Evolutionary conservation across 2,888 invertebrate genomes (phyloP).

Genomic region (Tethea ocularis): DNA sequence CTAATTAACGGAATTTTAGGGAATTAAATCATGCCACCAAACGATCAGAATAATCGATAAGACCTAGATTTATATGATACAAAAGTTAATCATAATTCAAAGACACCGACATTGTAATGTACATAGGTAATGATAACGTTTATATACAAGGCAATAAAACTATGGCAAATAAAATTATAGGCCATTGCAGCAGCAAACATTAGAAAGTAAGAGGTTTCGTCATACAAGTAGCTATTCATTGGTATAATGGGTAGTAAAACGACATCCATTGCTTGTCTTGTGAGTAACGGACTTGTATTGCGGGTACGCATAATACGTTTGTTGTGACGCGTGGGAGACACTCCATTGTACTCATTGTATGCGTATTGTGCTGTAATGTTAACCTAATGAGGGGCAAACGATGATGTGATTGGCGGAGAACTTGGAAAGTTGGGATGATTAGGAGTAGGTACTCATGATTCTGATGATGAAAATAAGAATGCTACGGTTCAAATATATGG

Average conservation of each 20-base stretch:
- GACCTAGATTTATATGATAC: neutral
- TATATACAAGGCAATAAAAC: conserved; percentile 41
- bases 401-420: neutral
- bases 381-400: conserved; percentile 20
- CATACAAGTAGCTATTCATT: conserved; percentile 66
- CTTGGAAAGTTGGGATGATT: neutral
- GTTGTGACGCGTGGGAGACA: conserved; percentile 62
- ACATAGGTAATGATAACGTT: conserved; percentile 20
- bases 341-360: conserved; percentile 51
- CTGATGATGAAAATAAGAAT: too few relatives aligned
- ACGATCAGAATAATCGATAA: neutral
- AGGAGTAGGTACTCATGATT: neutral
- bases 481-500: neutral
- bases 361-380: conserved; percentile 39
- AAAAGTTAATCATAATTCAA: neutral
- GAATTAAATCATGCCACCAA: too few relatives aligned
- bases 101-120: neutral
- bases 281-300: conserved; percentile 58
- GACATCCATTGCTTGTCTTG: conserved; percentile 47
- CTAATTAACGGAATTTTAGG: too few relatives aligned
- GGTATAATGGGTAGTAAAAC: conserved; percentile 58
- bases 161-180: conserved; percentile 53
- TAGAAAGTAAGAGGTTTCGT: conserved; percentile 72
- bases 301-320: conserved; percentile 50
- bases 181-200: conserved; percentile 62